phyloP scores from a whole-genome alignment of 2,797 vertebrate genomes.

The Scomberomorus guttatus region DNA sequence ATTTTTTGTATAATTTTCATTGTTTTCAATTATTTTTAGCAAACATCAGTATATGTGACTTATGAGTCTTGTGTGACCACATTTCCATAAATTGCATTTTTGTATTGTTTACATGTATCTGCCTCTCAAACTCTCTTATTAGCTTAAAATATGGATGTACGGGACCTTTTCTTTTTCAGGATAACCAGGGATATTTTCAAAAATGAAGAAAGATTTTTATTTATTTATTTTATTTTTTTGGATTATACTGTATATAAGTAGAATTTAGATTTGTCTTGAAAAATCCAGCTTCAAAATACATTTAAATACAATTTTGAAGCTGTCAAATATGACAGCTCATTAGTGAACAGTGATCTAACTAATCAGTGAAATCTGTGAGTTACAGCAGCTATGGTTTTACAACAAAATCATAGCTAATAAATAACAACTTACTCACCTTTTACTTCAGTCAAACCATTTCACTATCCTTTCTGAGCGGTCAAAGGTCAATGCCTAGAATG shows the following conservation, averaged over 20 bases:
- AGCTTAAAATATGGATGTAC: not conserved
- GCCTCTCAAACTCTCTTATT: not conserved
- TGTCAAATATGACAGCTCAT: no score
- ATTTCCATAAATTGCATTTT: constrained; percentile 9
- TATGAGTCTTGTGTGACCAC: not conserved
- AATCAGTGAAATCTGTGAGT: not conserved
- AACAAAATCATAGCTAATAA: not conserved
- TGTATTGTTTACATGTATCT: not conserved
- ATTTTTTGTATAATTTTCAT: not conserved
- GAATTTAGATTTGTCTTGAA: not conserved
- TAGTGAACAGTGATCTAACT: no score
- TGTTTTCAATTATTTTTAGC: not conserved
- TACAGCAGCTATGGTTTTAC: not conserved
- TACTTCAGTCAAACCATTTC: not conserved
- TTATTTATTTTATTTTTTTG: no score
- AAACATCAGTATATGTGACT: not conserved
- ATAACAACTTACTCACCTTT: not conserved
- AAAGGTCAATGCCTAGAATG: not conserved
- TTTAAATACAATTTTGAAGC: no score
- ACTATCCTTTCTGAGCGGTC: not conserved
- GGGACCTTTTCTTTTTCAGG: not conserved
- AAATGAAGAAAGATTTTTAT: not conserved
- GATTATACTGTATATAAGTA: no score
- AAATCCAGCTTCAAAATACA: not conserved
- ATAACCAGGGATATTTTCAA: not conserved